phyloP scores from a whole-genome alignment of 2,888 invertebrate species.

The Trissoscelio sp. region DNA sequence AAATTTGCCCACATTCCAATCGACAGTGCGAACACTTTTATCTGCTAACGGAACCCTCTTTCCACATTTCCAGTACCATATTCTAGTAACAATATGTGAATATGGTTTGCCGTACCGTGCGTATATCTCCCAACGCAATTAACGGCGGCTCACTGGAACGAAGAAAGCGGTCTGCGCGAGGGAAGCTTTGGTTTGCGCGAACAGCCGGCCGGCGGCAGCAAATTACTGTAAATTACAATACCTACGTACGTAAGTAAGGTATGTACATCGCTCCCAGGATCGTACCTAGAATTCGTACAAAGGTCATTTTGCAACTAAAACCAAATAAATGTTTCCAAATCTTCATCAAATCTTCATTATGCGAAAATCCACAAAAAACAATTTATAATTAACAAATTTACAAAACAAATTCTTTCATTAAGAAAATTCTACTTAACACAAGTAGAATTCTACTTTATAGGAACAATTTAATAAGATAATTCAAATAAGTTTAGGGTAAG shows the following conservation, averaged over 20 bases:
- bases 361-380: too few species aligned
- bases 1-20: conserved; percentile 11
- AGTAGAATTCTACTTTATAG: too few species aligned
- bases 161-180: conserved; percentile 32
- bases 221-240: conserved; percentile 66
- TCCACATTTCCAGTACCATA: conserved; percentile 9
- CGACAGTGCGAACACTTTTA: conserved; percentile 4
- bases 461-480: too few species aligned
- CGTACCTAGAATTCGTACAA: too few species aligned
- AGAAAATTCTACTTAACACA: too few species aligned
- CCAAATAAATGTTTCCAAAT: too few species aligned
- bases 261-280: conserved; percentile 41
- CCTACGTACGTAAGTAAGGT: conserved; percentile 48
- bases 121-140: conserved; percentile 45
- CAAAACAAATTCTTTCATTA: too few species aligned
- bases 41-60: conserved; percentile 19
- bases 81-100: conserved; percentile 43
- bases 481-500: too few species aligned
- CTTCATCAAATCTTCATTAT: too few species aligned
- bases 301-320: too few species aligned
- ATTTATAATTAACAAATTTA: too few species aligned
- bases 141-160: conserved; percentile 37
- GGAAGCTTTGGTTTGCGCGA: conserved; percentile 46
- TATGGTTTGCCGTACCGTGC: conserved; percentile 24
- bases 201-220: conserved; percentile 54